Conservation (phyloP, 2,113 vertebrate genomes). For the Cynocephalus volans region DNA sequence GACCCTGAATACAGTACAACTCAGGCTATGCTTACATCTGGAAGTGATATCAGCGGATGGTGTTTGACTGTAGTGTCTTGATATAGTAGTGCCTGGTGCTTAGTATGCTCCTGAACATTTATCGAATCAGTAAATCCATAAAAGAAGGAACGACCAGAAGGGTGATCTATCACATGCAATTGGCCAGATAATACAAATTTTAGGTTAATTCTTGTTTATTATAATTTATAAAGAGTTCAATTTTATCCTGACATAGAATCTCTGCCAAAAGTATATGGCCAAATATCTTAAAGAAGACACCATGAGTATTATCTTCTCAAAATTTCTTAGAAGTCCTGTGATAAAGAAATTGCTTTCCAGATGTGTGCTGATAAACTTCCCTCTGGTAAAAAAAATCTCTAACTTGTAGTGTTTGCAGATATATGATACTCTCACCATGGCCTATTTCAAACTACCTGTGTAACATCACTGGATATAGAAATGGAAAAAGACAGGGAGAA, state of each 20-base stretch:
- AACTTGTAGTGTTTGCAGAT: neutral
- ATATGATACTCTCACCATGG: neutral
- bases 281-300: constrained; percentile 8
- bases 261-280: neutral
- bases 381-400: neutral
- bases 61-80: neutral
- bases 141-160: neutral
- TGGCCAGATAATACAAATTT: neutral
- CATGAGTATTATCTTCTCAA: neutral
- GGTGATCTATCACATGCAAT: neutral
- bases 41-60: neutral
- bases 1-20: neutral
- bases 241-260: neutral
- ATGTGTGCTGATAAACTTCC: neutral
- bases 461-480: neutral
- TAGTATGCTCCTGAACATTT: neutral
- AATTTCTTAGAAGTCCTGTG: neutral
- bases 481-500: neutral
- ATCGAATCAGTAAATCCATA: neutral
- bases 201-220: neutral
- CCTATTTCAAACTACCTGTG: neutral
- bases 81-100: neutral
- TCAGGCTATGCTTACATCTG: neutral
- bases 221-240: neutral
- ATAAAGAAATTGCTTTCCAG: neutral